phyloP scores from a whole-genome alignment of 1,140 invertebrate species.

The Tetranychus cinnabarinus region DNA sequence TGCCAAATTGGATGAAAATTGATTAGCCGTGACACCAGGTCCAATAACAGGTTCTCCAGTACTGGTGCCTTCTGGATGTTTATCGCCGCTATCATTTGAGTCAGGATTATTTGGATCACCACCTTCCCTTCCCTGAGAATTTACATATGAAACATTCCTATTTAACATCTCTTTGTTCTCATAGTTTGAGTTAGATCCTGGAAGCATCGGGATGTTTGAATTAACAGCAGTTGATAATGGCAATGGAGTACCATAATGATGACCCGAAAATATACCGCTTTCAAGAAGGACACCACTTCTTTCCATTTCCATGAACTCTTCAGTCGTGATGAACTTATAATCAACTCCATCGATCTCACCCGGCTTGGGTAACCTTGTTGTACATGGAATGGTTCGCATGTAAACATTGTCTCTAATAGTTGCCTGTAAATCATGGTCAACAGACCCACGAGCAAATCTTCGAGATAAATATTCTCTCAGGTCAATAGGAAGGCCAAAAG shows the following conservation, averaged over 20 bases:
- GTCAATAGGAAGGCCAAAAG: slow-evolving; percentile 18
- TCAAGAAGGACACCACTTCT: slow-evolving; percentile 35
- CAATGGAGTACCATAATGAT: slow-evolving; percentile 29
- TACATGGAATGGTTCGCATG: slow-evolving; percentile 37
- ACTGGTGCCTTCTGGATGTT: not conserved
- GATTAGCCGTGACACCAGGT: slow-evolving; percentile 15
- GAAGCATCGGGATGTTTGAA: not conserved
- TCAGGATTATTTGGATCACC: not conserved
- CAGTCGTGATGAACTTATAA: slow-evolving; percentile 34
- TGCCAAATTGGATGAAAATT: slow-evolving; percentile 20
- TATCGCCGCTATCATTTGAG: not conserved
- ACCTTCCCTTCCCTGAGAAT: not conserved
- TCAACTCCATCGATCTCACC: slow-evolving; percentile 39
- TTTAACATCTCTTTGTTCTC: not conserved
- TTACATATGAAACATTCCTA: not conserved
- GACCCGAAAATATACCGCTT: slow-evolving; percentile 34
- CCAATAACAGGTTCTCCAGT: not conserved
- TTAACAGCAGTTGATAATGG: not conserved
- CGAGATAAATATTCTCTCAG: slow-evolving; percentile 34
- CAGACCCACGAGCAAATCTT: slow-evolving; percentile 35
- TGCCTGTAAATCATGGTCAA: slow-evolving; percentile 40
- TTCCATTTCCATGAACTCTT: slow-evolving; percentile 35
- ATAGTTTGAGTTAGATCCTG: not conserved
- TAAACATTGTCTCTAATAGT: slow-evolving; percentile 43
- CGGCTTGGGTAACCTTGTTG: slow-evolving; percentile 22